phyloP scores from a whole-genome alignment of 2,113 vertebrate species.

The Felis chaus region DNA sequence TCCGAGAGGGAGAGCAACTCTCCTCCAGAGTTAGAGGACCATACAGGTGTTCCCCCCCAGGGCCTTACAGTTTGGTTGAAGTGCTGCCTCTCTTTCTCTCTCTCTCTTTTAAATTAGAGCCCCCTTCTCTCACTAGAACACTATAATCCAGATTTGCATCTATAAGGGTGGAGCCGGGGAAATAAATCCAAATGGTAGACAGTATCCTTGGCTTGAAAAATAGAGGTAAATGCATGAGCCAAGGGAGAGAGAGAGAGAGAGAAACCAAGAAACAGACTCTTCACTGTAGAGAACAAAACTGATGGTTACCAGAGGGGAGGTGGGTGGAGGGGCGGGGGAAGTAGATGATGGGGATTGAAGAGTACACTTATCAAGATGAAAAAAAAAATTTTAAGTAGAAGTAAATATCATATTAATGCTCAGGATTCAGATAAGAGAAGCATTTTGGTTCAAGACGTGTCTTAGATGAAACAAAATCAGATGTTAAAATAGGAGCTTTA shows the following conservation, averaged over 20 bases:
- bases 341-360: background rate
- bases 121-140: background rate
- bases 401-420: constrained; percentile 24
- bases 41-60: background rate
- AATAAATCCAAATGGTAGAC: constrained; percentile 30
- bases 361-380: background rate
- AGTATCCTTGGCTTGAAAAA: constrained; percentile 32
- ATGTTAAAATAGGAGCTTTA: constrained; percentile 50
- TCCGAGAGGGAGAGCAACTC: background rate
- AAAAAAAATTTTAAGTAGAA: background rate
- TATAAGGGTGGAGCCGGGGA: background rate
- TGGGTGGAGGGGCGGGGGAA: background rate
- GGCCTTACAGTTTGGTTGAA: background rate
- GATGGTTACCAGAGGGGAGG: background rate
- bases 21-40: background rate
- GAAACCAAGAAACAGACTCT: background rate
- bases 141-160: background rate
- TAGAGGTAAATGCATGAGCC: background rate
- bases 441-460: constrained; percentile 7
- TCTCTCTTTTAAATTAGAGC: background rate
- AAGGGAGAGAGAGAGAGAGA: background rate
- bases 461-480: constrained; percentile 38
- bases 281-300: background rate
- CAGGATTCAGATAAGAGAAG: constrained; percentile 25
- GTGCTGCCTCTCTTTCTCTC: background rate